These are phyloP conservation scores for Heliconius himera DNA, from an alignment of 1,140 invertebrate species.

Conservation along the genomic window DNA sequence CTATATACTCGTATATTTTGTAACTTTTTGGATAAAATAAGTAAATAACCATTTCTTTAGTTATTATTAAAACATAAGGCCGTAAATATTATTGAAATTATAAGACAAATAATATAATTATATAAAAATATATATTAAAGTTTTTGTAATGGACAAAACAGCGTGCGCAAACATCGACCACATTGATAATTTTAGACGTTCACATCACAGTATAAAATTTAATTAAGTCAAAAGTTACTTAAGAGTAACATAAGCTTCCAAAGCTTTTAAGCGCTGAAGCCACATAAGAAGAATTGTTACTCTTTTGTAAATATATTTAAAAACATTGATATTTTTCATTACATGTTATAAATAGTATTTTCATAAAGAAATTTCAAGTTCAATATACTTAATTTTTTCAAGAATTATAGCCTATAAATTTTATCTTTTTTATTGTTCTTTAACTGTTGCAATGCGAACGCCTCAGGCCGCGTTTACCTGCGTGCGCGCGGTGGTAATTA, in stretches of 20 bases:
- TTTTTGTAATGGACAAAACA: constrained; percentile 59
- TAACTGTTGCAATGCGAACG: constrained; percentile 53
- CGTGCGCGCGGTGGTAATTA: constrained; percentile 76
- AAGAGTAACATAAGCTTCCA: constrained; percentile 18
- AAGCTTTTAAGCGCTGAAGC: constrained; percentile 28
- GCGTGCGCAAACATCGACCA: constrained; percentile 70
- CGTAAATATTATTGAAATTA: too few species aligned
- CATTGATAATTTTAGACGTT: constrained; percentile 52
- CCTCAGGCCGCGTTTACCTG: constrained; percentile 79
- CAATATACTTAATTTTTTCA: too few species aligned
- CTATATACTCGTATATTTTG: too few species aligned
- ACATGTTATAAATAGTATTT: too few species aligned
- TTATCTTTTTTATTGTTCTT: background rate
- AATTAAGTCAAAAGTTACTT: constrained; percentile 2
- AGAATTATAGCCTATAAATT: background rate
- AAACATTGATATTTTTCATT: background rate
- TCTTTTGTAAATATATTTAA: constrained; percentile 18
- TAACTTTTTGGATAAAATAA: background rate
- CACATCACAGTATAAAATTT: constrained; percentile 49
- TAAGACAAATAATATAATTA: too few species aligned
- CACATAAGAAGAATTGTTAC: constrained; percentile 15
- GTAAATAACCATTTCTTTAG: background rate
- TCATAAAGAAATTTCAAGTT: too few species aligned
- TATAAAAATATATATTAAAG: too few species aligned
- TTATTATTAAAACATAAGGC: too few species aligned